Base-by-base conservation (phyloP, 2,797 vertebrate genomes). In the Podarcis lilfordi region DNA sequence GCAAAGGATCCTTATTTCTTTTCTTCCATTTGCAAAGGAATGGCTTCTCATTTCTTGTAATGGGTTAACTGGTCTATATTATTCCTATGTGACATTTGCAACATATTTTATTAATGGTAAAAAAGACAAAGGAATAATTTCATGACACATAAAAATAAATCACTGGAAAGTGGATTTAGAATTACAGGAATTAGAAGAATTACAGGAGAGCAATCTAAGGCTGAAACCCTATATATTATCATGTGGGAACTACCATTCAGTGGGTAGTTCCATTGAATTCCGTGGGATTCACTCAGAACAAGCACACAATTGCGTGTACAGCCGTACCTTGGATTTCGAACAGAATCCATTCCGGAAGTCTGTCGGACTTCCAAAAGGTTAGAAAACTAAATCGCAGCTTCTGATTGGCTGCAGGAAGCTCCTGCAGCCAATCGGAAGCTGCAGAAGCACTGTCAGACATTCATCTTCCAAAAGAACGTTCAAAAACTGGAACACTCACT, bases 71-170 rank as follows among this genome's bases (percentile, higher is more conserved):
- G 7, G 25, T 17, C 11, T 80, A 75, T 23, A 21, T 75, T 81
- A 75, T 66, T 69, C 86, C 75, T 81, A 68, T 35, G 59, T n/a
- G 35, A 78, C 19, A 79, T 79, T 40, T 84, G 45, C 35, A 83
- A 45, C 17, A 50, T 35, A 74, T 74, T 85, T 80, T 88, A 69
- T 80, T 88, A 88, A 84, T 40, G 40, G 40, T 13, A 7, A 32
- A 84, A 74, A 77, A 80, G 68, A 55, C 66, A 80, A 78, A 84
- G n/a, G 11, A 76, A 61, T 37, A 74, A 75, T 4, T 88, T 69
- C 10, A 23, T 69, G 71, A n/a, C 45, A n/a, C 45, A 43, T 77
- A 82, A 88, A 77, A 88, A 77, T 27, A 76, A 76, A 66, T 69
- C 27, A 68, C 40, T 68, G 23, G 43, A 8, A 23, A 55, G 13